Evolutionary conservation across 2,888 invertebrate species (phyloP).

Genomic region (Sisyra terminalis): DNA sequence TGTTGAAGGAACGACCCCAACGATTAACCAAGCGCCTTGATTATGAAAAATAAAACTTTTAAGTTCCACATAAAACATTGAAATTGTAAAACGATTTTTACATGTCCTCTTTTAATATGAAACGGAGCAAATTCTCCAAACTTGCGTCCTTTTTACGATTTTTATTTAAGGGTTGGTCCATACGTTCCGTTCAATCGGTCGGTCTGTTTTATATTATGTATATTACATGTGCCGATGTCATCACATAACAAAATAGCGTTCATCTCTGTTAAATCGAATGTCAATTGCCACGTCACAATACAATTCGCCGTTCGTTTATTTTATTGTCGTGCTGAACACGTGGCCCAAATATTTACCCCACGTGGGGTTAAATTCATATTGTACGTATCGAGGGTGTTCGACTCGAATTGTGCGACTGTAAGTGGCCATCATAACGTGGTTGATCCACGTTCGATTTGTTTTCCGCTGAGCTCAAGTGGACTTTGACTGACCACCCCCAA

Average conservation of each 20-base stretch:
- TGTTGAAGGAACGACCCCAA: too few relatives aligned
- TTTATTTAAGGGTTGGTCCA: too few relatives aligned
- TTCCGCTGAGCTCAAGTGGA: slow-evolving; percentile 6
- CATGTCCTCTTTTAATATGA: too few relatives aligned
- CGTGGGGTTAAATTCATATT: not conserved
- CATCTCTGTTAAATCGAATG: slow-evolving; percentile 13
- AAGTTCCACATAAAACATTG: too few relatives aligned
- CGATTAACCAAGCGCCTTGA: too few relatives aligned
- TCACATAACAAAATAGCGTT: slow-evolving; percentile 9
- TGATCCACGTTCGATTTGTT: slow-evolving; percentile 9
- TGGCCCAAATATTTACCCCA: not conserved
- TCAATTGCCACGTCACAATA: slow-evolving; percentile 20
- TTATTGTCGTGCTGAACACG: not conserved
- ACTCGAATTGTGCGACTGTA: not conserved
- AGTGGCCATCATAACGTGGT: slow-evolving; percentile 4
- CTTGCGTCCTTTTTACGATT: too few relatives aligned
- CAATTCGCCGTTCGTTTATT: slow-evolving; percentile 17
- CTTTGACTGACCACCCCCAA: not conserved
- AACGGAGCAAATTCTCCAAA: too few relatives aligned
- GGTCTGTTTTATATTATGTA: too few relatives aligned
- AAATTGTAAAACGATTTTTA: too few relatives aligned
- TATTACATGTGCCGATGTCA: slow-evolving; percentile 1
- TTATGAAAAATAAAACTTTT: too few relatives aligned
- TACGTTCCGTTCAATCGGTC: too few relatives aligned
- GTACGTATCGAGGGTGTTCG: not conserved